Base-by-base conservation (phyloP, 1,140 invertebrate genomes). In the Rhyacophila brunnea region DNA sequence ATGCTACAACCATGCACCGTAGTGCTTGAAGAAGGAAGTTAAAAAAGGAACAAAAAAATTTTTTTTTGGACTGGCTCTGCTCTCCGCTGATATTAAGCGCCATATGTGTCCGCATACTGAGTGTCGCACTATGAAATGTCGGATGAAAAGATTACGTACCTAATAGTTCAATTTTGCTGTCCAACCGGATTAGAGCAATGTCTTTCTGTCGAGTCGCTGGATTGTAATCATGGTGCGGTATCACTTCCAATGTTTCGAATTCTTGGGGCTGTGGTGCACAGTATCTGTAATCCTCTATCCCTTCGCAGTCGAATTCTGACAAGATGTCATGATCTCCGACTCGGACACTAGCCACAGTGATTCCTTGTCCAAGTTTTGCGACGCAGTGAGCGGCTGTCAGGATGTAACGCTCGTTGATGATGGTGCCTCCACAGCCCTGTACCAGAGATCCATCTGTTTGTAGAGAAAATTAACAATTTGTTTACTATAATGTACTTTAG, bases 351-450 rank as follows among this genome's bases (percentile, higher is more conserved):
- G 66, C 56, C 32, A 80, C 57, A 2, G 14, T 2, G 1, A 13
- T 80, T 82, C 51, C 11, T 15, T 64, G 47, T 38, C 47, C 11
- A n/a, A 35, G 5, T 20, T 44, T 15, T 28, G 1, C 15, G 4
- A 89, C 77, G 52, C 86, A 89, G 65, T 89, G 87, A 0, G 86
- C 87, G 1, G 87, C 87, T 1, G 87, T 90, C n/a, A 89, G 70
- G 28, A 89, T 78, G 63, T 88, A 87, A 65, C 83, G 74, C 35
- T 81, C 70, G 43, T 79, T 83, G 52, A 90, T 88, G 1, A 89
- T 65, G 0, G 85, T 74, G 2, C 86, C 88, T 1, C 84, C 87
- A 63, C 87, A 90, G n/a, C 6, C 9, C 40, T 45, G 43, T 1
- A 6, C 3, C 10, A 43, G 18, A 1, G 4, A 0, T 10, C 48